Evolutionary conservation across 2,888 invertebrate species (phyloP).

Genomic region (Meteorus colon): DNA sequence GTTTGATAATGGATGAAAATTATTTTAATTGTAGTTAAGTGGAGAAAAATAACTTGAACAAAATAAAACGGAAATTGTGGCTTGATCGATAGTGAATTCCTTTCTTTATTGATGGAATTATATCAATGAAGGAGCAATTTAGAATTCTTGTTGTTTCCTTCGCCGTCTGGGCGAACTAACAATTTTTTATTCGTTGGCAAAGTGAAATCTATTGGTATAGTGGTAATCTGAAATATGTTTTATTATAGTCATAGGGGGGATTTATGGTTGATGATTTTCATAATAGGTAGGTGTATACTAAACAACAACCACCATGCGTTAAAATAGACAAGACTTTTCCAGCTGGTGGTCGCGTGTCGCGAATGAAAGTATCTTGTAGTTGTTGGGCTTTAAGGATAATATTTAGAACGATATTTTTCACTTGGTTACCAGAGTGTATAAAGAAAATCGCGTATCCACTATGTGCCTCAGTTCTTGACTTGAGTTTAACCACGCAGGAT

Average conservation of each 20-base stretch:
- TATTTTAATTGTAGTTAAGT: neutral
- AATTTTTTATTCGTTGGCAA: neutral
- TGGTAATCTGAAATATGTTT: neutral
- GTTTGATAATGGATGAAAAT: constrained; percentile 11
- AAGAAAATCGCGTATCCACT: constrained; percentile 73
- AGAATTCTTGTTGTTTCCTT: neutral
- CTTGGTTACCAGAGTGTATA: constrained; percentile 73
- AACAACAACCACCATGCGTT: constrained; percentile 37
- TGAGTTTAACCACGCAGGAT: constrained; percentile 65
- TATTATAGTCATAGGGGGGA: constrained; percentile 39
- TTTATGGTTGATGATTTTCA: constrained; percentile 51
- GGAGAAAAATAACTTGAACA: neutral
- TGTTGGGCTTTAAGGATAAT: constrained; percentile 67
- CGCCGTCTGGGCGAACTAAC: neutral
- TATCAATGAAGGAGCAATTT: neutral
- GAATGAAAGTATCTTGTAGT: constrained; percentile 72
- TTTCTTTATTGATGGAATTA: neutral
- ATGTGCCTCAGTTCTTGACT: constrained; percentile 72
- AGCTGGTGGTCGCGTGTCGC: constrained; percentile 68
- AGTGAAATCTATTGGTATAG: constrained; percentile 39
- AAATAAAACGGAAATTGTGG: neutral
- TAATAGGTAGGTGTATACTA: constrained; percentile 42
- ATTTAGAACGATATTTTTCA: constrained; percentile 74
- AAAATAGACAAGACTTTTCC: constrained; percentile 67
- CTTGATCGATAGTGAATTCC: neutral